Base-by-base conservation (phyloP, 2,888 invertebrate species). In the Limenitis camilla region DNA sequence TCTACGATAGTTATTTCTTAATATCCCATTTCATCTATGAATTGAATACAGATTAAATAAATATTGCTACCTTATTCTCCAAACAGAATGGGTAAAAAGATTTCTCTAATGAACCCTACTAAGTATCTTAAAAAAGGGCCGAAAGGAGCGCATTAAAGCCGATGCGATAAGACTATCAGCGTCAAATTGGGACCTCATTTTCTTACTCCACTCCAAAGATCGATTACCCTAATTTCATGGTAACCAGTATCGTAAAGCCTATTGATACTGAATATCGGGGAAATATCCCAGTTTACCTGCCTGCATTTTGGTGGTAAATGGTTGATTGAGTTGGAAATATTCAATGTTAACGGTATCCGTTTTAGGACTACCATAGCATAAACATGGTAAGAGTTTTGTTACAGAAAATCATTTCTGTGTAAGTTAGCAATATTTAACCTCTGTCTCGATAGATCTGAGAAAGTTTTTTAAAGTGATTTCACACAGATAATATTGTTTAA, bases 221-320 rank as follows among this genome's bases (percentile, higher is more conserved):
- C 67, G 64, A 68, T 66, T 63, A 66, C 63, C 65, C 63, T 64
- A 67, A 66, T 66, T 65, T 64, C 55, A 57, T 52, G 61, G 61
- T 52, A 55, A 49, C 47, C 49, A 56, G 55, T 55, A 60, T 58
- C 56, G 52, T 59, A 52, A 52, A 55, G 58, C 58, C 57, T 60
- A 61, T 63, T 64, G 64, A 57, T 61, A 56, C 54, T 46, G 46
- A 56, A 56, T 61, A 61, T 63, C 60, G 61, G 49, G 46, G 52
- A 55, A 58, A 56, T 49, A 61, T 53, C 53, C 56, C 59, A 61
- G 59, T 62, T 64, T 59, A 58, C 63, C 60, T 62, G 52, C 61
- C 61, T 61, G 61, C 59, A 40, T 51, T 61, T 61, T 59, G 60
- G 55, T 52, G 64, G 67, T 67, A 64, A 62, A 63, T 67, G 65